Percentiles rank a stretch among this genome's conserved stretches.
Evolutionary conservation across 1,140 invertebrate genomes (phyloP).

Genomic region (Zaprionus davidi): DNA sequence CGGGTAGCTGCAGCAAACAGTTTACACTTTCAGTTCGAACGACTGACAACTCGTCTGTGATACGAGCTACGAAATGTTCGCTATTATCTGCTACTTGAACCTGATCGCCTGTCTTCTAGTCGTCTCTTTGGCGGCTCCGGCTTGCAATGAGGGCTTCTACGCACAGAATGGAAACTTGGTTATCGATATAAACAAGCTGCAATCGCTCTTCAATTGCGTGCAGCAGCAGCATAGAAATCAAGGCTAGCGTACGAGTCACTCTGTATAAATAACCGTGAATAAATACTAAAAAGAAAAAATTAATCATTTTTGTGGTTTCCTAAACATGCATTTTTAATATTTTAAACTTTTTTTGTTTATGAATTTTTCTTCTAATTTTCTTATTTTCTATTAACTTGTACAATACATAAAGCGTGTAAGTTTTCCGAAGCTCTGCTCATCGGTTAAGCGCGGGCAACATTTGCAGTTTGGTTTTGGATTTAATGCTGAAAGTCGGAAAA

Average conservation of each 20-base stretch:
- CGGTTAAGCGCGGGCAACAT: too few species aligned
- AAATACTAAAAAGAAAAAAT: conserved; percentile 18
- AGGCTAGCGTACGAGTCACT: conserved; percentile 27
- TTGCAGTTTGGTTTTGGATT: too few species aligned
- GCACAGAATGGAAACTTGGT: conserved; percentile 49
- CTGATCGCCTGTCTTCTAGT: conserved; percentile 20
- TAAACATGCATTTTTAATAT: too few species aligned
- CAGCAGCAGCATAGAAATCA: conserved; percentile 35
- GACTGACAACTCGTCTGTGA: not conserved
- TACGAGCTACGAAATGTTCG: conserved; percentile 34
- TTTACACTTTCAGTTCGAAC: conserved; percentile 19
- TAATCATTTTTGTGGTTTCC: not conserved
- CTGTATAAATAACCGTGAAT: not conserved
- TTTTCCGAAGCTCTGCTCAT: too few species aligned
- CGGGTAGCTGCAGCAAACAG: conserved; percentile 22
- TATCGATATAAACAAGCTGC: conserved; percentile 43
- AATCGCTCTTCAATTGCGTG: conserved; percentile 35
- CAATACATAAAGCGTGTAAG: too few species aligned
- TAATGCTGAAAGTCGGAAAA: too few species aligned
- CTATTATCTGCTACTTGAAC: conserved; percentile 18
- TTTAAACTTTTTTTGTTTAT: too few species aligned
- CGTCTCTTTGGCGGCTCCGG: conserved; percentile 22
- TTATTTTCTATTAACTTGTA: too few species aligned
- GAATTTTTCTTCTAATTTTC: too few species aligned
- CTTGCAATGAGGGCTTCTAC: conserved; percentile 50